phyloP scores from a whole-genome alignment of 2,797 vertebrate genomes.

The Malurus leucopterus region DNA sequence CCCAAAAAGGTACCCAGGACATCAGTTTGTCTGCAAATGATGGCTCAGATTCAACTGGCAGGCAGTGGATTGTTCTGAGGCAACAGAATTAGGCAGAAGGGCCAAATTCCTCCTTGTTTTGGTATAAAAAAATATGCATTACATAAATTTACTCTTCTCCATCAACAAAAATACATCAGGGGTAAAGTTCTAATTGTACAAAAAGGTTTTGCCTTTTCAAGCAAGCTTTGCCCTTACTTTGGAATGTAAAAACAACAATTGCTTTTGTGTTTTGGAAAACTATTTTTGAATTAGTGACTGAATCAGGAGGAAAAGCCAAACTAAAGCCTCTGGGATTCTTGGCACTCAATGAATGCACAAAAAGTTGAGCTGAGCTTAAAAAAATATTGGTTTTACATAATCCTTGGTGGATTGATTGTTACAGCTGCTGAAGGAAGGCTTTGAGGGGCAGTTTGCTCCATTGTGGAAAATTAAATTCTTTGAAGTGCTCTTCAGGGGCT shows the following conservation, averaged over 20 bases:
- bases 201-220: not conserved
- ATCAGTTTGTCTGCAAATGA: not conserved
- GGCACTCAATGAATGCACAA: not conserved
- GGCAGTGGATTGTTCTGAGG: not conserved
- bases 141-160: not conserved
- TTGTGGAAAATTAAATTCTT: not conserved
- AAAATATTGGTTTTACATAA: not conserved
- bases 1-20: slow-evolving; percentile 36
- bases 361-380: not conserved
- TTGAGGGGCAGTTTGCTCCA: not conserved
- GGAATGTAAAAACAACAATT: not conserved
- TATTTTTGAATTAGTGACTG: not conserved
- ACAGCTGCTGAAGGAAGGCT: not conserved
- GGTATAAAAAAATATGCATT: not conserved
- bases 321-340: not conserved
- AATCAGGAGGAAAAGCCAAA: not conserved
- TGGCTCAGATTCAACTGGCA: not conserved
- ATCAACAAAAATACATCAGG: not conserved
- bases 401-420: not conserved
- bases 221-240: not conserved
- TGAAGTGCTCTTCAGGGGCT: not conserved
- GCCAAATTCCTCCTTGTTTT: not conserved
- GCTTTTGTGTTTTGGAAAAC: not conserved
- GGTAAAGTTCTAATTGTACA: not conserved
- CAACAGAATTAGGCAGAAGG: not conserved